Evolutionary conservation across 2,797 vertebrate species (phyloP).

Genomic region (Gephyroberyx darwinii): DNA sequence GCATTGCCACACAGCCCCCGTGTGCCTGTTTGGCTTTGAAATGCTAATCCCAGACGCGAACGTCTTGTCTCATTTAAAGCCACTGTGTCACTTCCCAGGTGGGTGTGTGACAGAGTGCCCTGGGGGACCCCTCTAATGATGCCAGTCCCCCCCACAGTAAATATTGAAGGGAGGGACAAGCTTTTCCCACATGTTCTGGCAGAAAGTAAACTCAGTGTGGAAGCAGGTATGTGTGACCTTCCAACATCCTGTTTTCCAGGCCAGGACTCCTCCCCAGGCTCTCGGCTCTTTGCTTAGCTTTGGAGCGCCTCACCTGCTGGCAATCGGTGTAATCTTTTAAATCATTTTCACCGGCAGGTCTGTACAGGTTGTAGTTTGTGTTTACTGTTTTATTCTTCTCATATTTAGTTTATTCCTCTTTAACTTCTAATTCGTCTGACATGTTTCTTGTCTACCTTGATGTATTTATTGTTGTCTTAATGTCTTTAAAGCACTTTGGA

Average conservation of each 20-base stretch:
- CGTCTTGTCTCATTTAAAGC: constrained; percentile 82
- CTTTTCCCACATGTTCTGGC: constrained; percentile 64
- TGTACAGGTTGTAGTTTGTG: constrained; percentile 13
- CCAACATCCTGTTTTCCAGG: constrained; percentile 64
- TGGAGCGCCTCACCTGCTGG: constrained; percentile 49
- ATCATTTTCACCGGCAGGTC: constrained; percentile 30
- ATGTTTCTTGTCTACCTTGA: neutral
- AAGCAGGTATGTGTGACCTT: constrained; percentile 75
- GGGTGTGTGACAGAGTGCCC: constrained; percentile 77
- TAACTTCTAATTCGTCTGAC: neutral
- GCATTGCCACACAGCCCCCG: constrained; percentile 57
- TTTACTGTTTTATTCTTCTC: constrained; percentile 12
- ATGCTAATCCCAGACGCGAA: constrained; percentile 79
- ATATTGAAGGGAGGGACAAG: constrained; percentile 74
- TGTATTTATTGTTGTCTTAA: neutral
- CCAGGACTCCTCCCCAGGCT: constrained; percentile 52
- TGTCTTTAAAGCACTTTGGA: neutral
- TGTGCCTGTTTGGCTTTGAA: constrained; percentile 77
- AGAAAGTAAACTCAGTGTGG: constrained; percentile 68
- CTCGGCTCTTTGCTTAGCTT: constrained; percentile 44
- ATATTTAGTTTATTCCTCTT: constrained; percentile 11
- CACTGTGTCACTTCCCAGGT: constrained; percentile 80
- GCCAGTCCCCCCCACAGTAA: constrained; percentile 68
- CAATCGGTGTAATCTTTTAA: constrained; percentile 57
- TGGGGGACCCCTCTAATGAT: constrained; percentile 76